Conservation (phyloP, 2,113 vertebrate species). For the Nesogale talazaci region DNA sequence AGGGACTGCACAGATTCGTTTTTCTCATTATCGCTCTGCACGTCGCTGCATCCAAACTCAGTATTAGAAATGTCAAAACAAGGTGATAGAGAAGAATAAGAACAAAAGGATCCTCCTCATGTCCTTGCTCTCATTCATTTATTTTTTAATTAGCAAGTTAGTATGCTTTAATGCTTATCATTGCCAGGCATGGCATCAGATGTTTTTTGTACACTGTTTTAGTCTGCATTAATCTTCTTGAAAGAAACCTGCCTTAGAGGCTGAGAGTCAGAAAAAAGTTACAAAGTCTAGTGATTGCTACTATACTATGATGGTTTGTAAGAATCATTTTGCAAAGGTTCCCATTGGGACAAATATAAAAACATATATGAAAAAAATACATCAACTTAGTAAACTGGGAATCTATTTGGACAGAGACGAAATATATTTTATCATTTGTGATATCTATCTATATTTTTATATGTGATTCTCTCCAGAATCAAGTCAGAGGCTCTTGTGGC, state of each 20-base stretch:
- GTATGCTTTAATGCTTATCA: background rate
- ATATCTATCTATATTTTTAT: too few species aligned
- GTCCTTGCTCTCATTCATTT: background rate
- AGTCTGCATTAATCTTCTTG: background rate
- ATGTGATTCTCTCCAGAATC: too few species aligned
- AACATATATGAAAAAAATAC: rapidly evolving
- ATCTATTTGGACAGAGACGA: background rate
- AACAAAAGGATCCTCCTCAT: background rate
- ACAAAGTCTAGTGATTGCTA: too few species aligned
- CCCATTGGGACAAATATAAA: background rate
- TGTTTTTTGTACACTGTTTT: background rate
- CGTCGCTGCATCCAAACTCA: background rate
- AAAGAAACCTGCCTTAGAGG: background rate
- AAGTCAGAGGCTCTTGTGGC: too few species aligned
- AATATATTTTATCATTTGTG: background rate
- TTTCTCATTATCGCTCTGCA: background rate
- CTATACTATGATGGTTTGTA: too few species aligned
- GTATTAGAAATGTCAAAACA: background rate
- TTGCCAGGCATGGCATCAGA: background rate
- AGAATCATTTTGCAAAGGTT: background rate
- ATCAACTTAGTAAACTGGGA: background rate
- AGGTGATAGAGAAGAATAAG: background rate
- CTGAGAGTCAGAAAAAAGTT: background rate
- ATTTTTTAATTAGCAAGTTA: background rate
- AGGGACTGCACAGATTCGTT: background rate